Evolutionary conservation across 2,888 invertebrate genomes (phyloP), one percentile per base, ranked within the genome.

Genomic region (Tetheella fluctuosa): DNA sequence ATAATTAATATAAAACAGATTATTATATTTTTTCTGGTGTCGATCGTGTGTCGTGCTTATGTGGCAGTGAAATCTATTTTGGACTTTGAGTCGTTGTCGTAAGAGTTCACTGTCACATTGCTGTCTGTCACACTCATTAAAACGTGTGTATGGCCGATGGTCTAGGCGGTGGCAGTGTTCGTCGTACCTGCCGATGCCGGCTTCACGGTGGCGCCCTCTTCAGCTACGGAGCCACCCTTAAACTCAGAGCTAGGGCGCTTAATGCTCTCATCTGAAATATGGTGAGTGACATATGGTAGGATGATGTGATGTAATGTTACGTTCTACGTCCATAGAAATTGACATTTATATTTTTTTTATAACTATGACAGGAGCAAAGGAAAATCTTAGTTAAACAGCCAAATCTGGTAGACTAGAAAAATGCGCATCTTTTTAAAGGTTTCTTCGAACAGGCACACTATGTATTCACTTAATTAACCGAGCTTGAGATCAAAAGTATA

Each of bases 211-310:
- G 83, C 80, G 70, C 81, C 84, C 74, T 91, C 93, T 78, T 93
- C 93, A 75, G 89, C 90, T 84, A 91, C 87, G 80, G 91, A 93
- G 76, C 87, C 85, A 80, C 95, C 96, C 91, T 97, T 97, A 83
- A 97, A 96, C 94, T 97, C 97, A 93, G 97, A 97, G 93, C 97
- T 97, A 86, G 97, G 97, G 92, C 97, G 95, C 90, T 96, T 96
- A 87, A 96, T 94, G 87, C 95, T 94, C 87, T 97, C 97, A 91
- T 96, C 96, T 96, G 88, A 84, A 92, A 93, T 84, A 85, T 88
- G 86, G 88, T 86, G 86, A 89, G 88, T 85, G 90, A 86, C 76
- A 88, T 90, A 90, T 90, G 91, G 85, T 83, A 78, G 77, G 84
- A 85, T 90, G 90, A 83, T 74, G 88, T 86, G 89, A 83, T 70